phyloP scores from a whole-genome alignment of 2,888 invertebrate species.

The Drosophila prolongata region DNA sequence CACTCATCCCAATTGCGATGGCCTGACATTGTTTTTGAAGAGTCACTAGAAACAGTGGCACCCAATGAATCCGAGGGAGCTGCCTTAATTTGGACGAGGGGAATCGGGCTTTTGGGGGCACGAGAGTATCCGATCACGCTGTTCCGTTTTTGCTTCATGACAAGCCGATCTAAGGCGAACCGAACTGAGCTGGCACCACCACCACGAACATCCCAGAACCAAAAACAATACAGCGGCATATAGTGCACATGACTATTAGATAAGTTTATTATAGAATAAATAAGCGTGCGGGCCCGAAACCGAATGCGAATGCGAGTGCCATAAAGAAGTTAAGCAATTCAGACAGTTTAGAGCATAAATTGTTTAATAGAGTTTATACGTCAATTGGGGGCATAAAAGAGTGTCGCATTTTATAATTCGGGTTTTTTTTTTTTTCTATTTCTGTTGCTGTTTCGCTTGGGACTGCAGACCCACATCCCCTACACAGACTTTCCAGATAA shows the following conservation, averaged over 20 bases:
- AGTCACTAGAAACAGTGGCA: not conserved
- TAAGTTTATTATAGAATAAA: conserved; percentile 67
- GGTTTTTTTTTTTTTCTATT: not conserved
- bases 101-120: conserved; percentile 3
- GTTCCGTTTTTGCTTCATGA: conserved; percentile 26
- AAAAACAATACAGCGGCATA: conserved; percentile 9
- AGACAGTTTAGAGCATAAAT: conserved; percentile 66
- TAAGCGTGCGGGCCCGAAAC: conserved; percentile 41
- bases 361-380: conserved; percentile 62
- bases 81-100: conserved; percentile 15
- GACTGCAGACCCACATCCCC: conserved; percentile 10
- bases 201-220: not conserved
- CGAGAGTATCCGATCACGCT: conserved; percentile 25
- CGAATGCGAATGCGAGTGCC: conserved; percentile 22
- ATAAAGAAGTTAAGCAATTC: conserved; percentile 75
- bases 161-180: conserved; percentile 8
- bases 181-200: conserved; percentile 3
- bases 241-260: conserved; percentile 67
- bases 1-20: conserved; percentile 33
- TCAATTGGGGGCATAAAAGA: conserved; percentile 49
- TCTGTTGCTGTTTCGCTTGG: not conserved
- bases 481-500: conserved; percentile 11
- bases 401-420: conserved; percentile 35
- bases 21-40: conserved; percentile 45
- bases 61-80: not conserved